Evolutionary conservation across 2,888 invertebrate species (phyloP).

Genomic region (Ichneumon xanthorius): DNA sequence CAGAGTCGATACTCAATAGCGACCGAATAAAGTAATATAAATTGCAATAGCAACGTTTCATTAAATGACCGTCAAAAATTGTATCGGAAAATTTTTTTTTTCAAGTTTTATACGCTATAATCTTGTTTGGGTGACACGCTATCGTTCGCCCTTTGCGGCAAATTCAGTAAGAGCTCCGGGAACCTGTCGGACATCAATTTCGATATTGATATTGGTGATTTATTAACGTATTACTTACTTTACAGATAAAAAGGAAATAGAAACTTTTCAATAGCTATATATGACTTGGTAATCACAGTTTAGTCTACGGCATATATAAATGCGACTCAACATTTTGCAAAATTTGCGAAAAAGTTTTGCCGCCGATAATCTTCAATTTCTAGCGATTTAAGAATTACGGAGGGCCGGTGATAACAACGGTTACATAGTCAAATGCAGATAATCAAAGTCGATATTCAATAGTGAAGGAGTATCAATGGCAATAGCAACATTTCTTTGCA

Average conservation of each 20-base stretch:
- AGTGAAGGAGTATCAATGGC: neutral
- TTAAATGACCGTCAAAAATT: neutral
- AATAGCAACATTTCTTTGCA: neutral
- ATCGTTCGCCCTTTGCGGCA: too few species aligned
- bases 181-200: too few species aligned
- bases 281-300: too few species aligned
- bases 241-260: too few species aligned
- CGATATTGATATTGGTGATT: too few species aligned
- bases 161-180: too few species aligned
- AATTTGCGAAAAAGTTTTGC: constrained; percentile 13
- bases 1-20: neutral
- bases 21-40: neutral
- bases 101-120: neutral
- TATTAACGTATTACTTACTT: too few species aligned
- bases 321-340: constrained; percentile 8
- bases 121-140: neutral
- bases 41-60: neutral
- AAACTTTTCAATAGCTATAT: too few species aligned
- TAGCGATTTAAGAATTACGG: neutral
- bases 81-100: neutral
- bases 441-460: too few species aligned
- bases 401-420: too few species aligned
- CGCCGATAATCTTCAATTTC: neutral
- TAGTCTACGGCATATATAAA: too few species aligned
- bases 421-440: too few species aligned